Evolutionary conservation across 2,113 vertebrate species (phyloP).

Genomic region (Urocolius indicus): DNA sequence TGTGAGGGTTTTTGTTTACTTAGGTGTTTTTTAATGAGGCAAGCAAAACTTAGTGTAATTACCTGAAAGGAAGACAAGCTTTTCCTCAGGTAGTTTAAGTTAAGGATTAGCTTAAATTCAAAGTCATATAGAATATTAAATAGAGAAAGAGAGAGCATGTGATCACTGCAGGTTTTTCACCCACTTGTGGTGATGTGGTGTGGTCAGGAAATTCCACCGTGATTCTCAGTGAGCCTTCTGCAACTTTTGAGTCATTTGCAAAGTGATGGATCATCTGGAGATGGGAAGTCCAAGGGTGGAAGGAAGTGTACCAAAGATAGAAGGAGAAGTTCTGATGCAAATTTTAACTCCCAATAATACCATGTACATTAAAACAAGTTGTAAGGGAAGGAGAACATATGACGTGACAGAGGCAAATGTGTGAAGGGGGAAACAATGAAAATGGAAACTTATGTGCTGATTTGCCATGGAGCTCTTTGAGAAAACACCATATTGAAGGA

Average conservation of each 20-base stretch:
- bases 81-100: neutral
- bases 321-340: neutral
- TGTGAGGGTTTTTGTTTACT: no score
- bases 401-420: neutral
- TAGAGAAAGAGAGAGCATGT: neutral
- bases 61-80: neutral
- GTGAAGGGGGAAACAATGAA: neutral
- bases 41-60: neutral
- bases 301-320: neutral
- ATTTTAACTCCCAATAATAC: neutral
- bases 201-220: neutral
- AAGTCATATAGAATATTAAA: fast-evolving
- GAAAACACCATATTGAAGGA: fast-evolving
- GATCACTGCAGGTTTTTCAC: neutral
- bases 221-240: neutral
- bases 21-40: neutral
- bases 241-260: neutral
- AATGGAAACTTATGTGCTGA: neutral
- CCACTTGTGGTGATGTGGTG: neutral
- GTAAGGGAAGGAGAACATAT: fast-evolving
- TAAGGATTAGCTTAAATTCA: neutral
- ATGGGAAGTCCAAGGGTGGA: neutral
- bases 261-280: neutral
- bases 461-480: neutral
- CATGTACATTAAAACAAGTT: neutral